Base-by-base conservation (phyloP, 2,888 invertebrate species). In the Nomada hirtipes region DNA sequence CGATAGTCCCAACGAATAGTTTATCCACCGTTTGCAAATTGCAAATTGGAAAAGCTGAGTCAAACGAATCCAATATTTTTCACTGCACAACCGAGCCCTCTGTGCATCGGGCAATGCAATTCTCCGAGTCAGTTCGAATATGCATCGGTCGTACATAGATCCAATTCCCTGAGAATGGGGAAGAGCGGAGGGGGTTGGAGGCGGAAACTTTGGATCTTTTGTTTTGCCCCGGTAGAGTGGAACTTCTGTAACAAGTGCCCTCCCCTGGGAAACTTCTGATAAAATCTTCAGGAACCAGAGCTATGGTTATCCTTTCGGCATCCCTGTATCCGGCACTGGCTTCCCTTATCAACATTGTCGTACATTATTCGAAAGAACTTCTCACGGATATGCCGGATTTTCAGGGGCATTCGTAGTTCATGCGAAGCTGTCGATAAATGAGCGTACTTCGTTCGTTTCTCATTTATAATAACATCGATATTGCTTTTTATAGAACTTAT, bases 171-270 rank as follows among this genome's bases (percentile, higher is more conserved):
- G 18, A 55, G 47, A 82, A 57, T 55, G 69, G 57, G 57, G 20
- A 44, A 74, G 64, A 18, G 20, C 0, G 26, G 10, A 10, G 42
- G 57, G 36, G 36, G 36, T 36, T 36, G 7, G 36, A 7, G 7
- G 36, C 7, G 36, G 36, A 36, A 82, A 69, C 52, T 76, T 42
- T 60, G 74, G 44, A 26, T 70, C 71, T 75, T 79, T 85, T 79
- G 82, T 85, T 84, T 82, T 63, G 70, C 55, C 67, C 15, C 63
- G 73, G 47, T 42, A 71, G 55, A 65, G 65, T 11, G 76, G 64
- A 82, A 85, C 76, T 85, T 84, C 61, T 59, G 72, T 76, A 81
- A 73, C 76, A 73, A 82, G 73, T 82, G 74, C 63, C 61, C 74
- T 59, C 61, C 53, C 52, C 29, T 18, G 60, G 55, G 67, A 71